These are phyloP conservation scores for Carollia perspicillata DNA, from an alignment of 2,113 vertebrate genomes.

Conservation along the genomic window DNA sequence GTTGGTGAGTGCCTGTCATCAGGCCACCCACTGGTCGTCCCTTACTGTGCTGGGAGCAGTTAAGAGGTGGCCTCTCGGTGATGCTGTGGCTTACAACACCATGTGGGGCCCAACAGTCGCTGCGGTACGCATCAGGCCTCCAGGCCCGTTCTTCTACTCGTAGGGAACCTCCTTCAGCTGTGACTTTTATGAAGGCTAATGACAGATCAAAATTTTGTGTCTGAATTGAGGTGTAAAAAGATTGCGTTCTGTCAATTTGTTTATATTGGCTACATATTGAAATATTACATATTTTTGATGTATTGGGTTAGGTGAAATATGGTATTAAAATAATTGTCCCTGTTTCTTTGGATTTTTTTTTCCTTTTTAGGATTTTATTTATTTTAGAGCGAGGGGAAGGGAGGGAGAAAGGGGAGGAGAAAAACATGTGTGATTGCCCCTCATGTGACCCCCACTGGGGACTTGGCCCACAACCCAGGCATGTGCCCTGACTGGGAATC, in stretches of 20 bases:
- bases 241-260: background rate
- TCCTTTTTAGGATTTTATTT: too few species aligned
- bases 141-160: background rate
- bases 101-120: background rate
- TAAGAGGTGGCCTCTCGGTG: background rate
- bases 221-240: background rate
- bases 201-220: background rate
- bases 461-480: too few species aligned
- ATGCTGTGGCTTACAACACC: background rate
- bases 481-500: too few species aligned
- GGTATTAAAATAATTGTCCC: background rate
- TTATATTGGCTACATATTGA: background rate
- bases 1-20: background rate
- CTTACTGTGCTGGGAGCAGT: background rate
- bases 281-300: background rate
- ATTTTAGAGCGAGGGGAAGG: too few species aligned
- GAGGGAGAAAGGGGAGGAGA: too few species aligned
- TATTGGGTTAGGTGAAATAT: background rate
- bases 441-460: too few species aligned
- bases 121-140: background rate
- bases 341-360: background rate
- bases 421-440: too few species aligned
- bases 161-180: background rate
- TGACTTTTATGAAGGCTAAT: background rate
- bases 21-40: accelerated